phyloP scores from a whole-genome alignment of 2,797 vertebrate genomes.

The Ispidina picta region DNA sequence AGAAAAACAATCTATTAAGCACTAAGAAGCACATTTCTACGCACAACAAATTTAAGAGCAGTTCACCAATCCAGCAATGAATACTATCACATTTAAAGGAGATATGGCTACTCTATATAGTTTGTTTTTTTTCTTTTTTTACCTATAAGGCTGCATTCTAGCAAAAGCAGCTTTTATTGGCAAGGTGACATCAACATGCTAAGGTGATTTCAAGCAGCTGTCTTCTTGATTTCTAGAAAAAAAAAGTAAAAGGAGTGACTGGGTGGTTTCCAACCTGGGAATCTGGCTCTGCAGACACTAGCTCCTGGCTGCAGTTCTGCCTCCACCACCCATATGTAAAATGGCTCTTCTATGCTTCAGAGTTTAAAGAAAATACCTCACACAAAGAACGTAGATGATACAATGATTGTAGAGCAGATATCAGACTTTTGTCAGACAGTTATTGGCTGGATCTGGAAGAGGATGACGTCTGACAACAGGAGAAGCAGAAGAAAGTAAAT shows the following conservation, averaged over 20 bases:
- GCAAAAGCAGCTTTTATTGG: not conserved
- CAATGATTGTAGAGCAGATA: not conserved
- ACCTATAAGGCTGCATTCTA: not conserved
- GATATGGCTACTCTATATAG: not conserved
- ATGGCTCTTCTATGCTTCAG: not conserved
- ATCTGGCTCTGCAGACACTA: not conserved
- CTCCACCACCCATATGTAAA: not conserved
- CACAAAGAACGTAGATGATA: not conserved
- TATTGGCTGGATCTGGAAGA: not conserved
- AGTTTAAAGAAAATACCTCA: not conserved
- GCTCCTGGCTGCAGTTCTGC: not conserved
- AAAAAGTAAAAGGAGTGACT: not conserved
- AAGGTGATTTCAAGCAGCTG: not conserved
- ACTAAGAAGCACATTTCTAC: not conserved
- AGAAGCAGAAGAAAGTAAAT: not conserved
- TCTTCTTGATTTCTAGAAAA: not conserved
- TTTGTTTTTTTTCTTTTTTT: not conserved
- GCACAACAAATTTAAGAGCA: not conserved
- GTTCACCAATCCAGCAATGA: not conserved
- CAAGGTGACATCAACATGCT: not conserved
- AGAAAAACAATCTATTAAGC: not conserved
- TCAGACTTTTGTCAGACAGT: not conserved
- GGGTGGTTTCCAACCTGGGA: not conserved
- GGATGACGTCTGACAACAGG: not conserved
- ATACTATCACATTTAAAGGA: not conserved